Percentiles rank a stretch among this genome's conserved stretches.
These are phyloP conservation scores for Drosophila gunungcola DNA, from an alignment of 1,140 invertebrate genomes.

Conservation along the genomic window DNA sequence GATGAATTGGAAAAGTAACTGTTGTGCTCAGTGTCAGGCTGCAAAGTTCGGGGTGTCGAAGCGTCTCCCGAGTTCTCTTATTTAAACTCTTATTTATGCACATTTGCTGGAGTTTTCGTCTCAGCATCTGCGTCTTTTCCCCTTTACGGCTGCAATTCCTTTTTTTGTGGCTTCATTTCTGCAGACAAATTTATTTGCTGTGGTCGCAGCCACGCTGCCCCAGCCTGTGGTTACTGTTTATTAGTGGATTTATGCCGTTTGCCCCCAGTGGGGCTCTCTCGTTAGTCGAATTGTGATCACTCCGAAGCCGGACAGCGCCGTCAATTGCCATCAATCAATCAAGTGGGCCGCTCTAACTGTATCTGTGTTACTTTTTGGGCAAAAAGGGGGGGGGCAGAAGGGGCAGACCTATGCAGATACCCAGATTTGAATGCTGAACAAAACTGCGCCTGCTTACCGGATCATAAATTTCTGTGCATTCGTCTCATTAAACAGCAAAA, in stretches of 20 bases:
- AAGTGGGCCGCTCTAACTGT: conserved; percentile 45
- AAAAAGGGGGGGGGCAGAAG: not conserved
- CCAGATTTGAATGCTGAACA: conserved; percentile 69
- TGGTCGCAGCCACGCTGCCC: conserved; percentile 2
- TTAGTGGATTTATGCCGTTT: conserved; percentile 74
- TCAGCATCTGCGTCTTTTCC: conserved; percentile 5
- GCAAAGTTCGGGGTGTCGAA: conserved; percentile 58
- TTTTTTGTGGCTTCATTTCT: conserved; percentile 69
- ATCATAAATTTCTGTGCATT: conserved; percentile 84
- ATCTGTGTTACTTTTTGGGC: conserved; percentile 17
- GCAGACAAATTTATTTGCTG: conserved; percentile 72
- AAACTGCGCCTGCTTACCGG: conserved; percentile 80
- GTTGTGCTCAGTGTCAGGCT: conserved; percentile 57
- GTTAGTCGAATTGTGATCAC: conserved; percentile 72
- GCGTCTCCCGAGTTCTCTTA: conserved; percentile 57
- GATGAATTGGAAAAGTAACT: conserved; percentile 64
- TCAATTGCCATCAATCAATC: conserved; percentile 77
- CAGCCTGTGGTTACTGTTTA: conserved; percentile 47
- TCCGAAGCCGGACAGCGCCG: conserved; percentile 43
- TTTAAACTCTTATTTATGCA: conserved; percentile 80
- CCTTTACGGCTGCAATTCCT: conserved; percentile 22
- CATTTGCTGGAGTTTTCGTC: conserved; percentile 23
- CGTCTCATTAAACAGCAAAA: conserved; percentile 83
- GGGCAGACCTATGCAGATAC: conserved; percentile 6
- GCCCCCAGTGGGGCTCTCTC: conserved; percentile 43